These are phyloP conservation scores for Poecilobothrus nobilitatus DNA, from an alignment of 2,888 invertebrate species.

Conservation along the genomic window DNA sequence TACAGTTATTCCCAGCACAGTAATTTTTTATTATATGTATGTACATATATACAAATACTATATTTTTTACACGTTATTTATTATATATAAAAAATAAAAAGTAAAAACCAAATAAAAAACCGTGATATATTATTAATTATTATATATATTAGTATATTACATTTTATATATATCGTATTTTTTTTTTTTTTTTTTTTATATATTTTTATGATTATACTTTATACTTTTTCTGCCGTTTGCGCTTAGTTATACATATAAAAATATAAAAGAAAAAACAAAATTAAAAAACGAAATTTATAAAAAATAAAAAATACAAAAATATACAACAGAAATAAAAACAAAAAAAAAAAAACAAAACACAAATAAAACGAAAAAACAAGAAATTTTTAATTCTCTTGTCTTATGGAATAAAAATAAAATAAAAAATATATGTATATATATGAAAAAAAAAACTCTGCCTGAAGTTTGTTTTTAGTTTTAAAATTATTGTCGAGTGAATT, in stretches of 20 bases:
- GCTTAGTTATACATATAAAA: constrained; percentile 1
- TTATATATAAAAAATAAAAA: background rate
- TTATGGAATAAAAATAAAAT: background rate
- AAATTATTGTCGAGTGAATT: background rate
- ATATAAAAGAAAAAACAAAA: background rate
- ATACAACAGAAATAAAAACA: no score
- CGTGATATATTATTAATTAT: no score
- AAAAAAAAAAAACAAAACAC: no score
- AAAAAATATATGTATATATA: background rate
- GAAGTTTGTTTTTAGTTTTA: constrained; percentile 4
- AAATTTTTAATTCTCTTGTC: background rate
- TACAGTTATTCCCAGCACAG: no score
- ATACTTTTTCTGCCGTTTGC: background rate
- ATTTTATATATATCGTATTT: no score
- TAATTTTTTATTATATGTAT: no score
- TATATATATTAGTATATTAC: no score
- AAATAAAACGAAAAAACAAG: no score
- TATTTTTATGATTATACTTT: constrained; percentile 6
- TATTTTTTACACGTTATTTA: no score
- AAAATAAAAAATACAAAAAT: no score
- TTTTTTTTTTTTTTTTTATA: background rate
- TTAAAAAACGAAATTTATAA: background rate
- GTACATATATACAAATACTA: no score
- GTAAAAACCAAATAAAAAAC: background rate
- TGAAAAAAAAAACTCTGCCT: background rate